Percentiles rank a stretch among this genome's conserved stretches.
Conservation (phyloP, 2,113 vertebrate species). For the Rynchops niger region DNA sequence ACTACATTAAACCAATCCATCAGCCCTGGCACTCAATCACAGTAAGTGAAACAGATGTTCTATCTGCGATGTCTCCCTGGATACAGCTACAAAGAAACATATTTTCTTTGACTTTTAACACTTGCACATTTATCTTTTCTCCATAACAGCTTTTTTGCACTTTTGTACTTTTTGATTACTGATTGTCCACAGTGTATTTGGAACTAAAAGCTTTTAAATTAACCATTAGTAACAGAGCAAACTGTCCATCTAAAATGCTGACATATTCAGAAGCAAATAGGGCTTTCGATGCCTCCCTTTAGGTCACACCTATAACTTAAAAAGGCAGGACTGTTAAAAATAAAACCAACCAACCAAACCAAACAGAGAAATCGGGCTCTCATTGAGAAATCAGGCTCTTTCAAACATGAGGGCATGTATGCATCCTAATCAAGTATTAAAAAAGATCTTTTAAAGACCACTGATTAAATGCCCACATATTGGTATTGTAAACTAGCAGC, state of each 20-base stretch:
- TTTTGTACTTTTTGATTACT: background rate
- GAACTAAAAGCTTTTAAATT: background rate
- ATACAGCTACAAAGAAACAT: background rate
- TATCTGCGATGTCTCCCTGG: background rate
- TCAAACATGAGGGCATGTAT: background rate
- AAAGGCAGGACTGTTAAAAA: background rate
- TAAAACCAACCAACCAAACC: no score
- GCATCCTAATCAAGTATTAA: background rate
- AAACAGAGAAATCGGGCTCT: no score
- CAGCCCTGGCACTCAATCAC: constrained; percentile 24
- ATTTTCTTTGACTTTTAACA: background rate
- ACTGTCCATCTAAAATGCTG: background rate
- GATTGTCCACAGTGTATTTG: background rate
- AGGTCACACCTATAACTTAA: background rate
- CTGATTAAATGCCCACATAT: background rate
- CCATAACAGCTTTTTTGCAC: background rate
- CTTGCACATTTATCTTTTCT: background rate
- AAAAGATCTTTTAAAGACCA: background rate
- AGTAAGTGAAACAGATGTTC: constrained; percentile 19
- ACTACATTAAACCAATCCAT: constrained; percentile 27
- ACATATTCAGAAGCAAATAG: background rate
- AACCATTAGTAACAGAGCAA: background rate
- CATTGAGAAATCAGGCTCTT: background rate
- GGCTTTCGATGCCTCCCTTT: background rate
- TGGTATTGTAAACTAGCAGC: background rate